Evolutionary conservation across 2,113 vertebrate species (phyloP).

Genomic region (Gallinago undulata): DNA sequence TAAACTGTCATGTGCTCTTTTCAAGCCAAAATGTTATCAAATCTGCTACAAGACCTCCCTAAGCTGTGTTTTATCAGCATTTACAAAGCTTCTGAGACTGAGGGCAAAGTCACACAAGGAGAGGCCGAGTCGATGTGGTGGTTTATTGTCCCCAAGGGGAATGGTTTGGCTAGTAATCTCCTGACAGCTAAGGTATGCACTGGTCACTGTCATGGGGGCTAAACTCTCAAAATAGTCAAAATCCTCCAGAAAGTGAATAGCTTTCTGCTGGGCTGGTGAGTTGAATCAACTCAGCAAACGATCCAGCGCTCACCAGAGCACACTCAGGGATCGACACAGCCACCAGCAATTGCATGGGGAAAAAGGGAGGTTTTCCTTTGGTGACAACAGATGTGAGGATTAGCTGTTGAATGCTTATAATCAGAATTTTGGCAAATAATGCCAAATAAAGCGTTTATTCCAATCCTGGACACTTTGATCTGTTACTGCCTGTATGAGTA

Average conservation of each 20-base stretch:
- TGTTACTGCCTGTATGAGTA: background rate
- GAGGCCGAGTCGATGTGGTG: background rate
- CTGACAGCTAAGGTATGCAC: background rate
- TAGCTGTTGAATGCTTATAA: background rate
- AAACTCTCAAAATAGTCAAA: background rate
- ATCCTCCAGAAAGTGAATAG: background rate
- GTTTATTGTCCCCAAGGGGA: background rate
- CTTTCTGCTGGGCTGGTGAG: background rate
- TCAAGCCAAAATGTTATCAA: background rate
- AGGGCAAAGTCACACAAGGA: background rate
- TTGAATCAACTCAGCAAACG: background rate
- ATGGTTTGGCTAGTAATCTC: background rate
- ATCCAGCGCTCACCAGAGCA: background rate
- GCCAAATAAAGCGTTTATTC: background rate
- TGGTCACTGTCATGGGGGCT: background rate
- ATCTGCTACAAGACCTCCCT: background rate
- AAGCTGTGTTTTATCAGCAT: background rate
- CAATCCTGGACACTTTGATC: background rate
- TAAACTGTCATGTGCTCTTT: background rate
- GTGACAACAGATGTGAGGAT: background rate
- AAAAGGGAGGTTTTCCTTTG: accelerated
- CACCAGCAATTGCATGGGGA: background rate
- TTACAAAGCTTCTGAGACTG: background rate
- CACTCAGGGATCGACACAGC: background rate
- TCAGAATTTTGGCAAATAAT: background rate